A percentile compares a stretch with the other conserved stretches of the same genome.
Conservation (phyloP, 2,888 invertebrate genomes). For the Timema podura region DNA sequence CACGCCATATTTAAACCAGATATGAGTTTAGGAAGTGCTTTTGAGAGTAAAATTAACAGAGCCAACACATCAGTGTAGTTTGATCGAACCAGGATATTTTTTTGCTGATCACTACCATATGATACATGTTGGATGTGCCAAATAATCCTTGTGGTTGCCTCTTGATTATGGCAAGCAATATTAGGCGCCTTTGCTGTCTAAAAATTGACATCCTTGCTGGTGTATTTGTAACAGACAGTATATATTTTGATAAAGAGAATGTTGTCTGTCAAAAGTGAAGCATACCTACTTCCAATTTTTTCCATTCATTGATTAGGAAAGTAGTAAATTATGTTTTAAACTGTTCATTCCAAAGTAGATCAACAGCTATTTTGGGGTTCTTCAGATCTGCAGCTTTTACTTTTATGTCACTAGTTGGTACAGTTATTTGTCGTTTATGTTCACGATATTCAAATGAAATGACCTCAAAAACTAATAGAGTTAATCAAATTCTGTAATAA, state of each 20-base stretch:
- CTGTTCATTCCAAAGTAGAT: neutral
- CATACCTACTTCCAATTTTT: neutral
- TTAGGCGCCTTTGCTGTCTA: neutral
- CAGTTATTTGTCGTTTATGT: neutral
- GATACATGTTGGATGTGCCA: neutral
- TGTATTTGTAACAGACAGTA: neutral
- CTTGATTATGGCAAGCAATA: neutral
- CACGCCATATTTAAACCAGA: neutral
- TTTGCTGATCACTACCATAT: neutral
- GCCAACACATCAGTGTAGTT: conserved; percentile 2
- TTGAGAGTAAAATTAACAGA: neutral
- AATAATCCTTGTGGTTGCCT: neutral
- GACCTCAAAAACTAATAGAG: too few relatives aligned
- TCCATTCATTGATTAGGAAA: neutral
- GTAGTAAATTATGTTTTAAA: neutral
- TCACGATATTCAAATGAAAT: too few relatives aligned
- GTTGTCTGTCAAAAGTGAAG: neutral
- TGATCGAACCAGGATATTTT: neutral
- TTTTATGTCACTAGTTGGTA: too few relatives aligned
- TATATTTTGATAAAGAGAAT: neutral
- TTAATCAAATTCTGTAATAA: too few relatives aligned
- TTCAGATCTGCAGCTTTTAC: too few relatives aligned
- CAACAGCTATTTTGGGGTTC: neutral
- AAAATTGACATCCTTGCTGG: neutral
- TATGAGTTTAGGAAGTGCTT: neutral